Evolutionary conservation across 2,113 vertebrate genomes (phyloP).

Genomic region (Urocynchramus pylzowi): DNA sequence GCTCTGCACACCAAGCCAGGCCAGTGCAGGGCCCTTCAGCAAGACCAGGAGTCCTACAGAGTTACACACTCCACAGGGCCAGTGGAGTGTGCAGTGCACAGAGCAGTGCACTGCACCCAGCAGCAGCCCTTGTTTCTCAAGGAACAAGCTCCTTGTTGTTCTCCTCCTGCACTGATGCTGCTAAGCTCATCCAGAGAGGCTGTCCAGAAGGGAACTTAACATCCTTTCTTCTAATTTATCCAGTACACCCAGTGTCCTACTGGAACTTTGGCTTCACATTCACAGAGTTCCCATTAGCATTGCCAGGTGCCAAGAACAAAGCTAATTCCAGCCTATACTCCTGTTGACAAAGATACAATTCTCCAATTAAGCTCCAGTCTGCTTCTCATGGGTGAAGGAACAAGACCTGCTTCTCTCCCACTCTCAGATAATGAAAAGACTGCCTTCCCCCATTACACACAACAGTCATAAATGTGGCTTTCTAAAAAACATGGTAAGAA

Average conservation of each 20-base stretch:
- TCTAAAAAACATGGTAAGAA: slow-evolving; percentile 9
- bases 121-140: too few relatives aligned
- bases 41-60: background rate
- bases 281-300: background rate
- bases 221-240: background rate
- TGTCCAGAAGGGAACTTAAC: background rate
- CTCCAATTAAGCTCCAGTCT: background rate
- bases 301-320: background rate
- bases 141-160: background rate
- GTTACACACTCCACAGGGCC: background rate
- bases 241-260: background rate
- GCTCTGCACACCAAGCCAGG: background rate
- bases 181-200: background rate
- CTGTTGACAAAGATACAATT: background rate
- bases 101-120: background rate
- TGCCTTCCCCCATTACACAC: background rate
- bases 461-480: background rate
- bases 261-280: background rate
- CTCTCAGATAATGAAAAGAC: background rate
- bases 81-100: too few relatives aligned
- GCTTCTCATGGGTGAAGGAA: background rate
- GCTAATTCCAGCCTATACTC: background rate
- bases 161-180: background rate
- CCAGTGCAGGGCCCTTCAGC: background rate
- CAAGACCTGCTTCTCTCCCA: background rate